Conservation (phyloP, 2,113 vertebrate genomes). For the Bagarius yarrelli region DNA sequence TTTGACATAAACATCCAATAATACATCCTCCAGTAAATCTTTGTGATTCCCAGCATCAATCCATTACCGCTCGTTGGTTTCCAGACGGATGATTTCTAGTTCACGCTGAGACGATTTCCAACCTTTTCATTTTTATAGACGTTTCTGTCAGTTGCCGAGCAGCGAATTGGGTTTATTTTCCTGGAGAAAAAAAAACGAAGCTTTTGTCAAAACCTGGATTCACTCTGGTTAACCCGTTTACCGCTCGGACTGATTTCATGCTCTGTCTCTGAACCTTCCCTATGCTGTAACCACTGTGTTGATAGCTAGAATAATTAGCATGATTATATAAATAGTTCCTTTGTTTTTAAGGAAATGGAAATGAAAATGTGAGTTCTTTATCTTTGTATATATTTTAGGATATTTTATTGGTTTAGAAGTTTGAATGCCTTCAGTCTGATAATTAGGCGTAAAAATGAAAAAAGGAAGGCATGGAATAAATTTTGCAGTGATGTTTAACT, state of each 20-base stretch:
- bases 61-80: slow-evolving; percentile 4
- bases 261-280: slow-evolving; percentile 48
- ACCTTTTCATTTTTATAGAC: background rate
- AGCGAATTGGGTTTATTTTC: background rate
- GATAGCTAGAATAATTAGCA: slow-evolving; percentile 50
- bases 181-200: background rate
- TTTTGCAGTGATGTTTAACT: slow-evolving; percentile 91
- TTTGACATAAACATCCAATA: background rate
- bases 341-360: slow-evolving; percentile 72
- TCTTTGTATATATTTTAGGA: background rate
- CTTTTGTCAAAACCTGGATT: slow-evolving; percentile 57
- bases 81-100: background rate
- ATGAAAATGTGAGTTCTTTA: slow-evolving; percentile 74
- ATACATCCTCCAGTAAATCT: background rate
- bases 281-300: slow-evolving; percentile 36
- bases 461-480: slow-evolving; percentile 83
- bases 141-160: background rate
- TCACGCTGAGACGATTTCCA: background rate
- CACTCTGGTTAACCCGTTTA: slow-evolving; percentile 22
- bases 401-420: slow-evolving; percentile 44
- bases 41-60: background rate
- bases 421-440: slow-evolving; percentile 80
- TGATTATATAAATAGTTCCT: slow-evolving; percentile 61
- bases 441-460: slow-evolving; percentile 81
- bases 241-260: slow-evolving; percentile 36